Evolutionary conservation across 2,888 invertebrate genomes (phyloP).

Genomic region (Maniola hyperantus): DNA sequence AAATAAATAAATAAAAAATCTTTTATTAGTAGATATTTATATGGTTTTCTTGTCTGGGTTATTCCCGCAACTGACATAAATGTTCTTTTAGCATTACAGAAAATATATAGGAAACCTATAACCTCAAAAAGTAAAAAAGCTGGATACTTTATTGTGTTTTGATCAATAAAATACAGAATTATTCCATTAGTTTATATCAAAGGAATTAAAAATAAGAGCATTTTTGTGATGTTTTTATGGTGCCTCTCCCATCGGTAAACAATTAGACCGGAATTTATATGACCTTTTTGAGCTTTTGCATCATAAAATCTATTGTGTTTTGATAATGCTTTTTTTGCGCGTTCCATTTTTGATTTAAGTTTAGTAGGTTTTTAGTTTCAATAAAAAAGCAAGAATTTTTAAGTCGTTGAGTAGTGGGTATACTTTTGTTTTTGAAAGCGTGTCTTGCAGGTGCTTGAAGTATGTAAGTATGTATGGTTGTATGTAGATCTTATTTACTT

Average conservation of each 20-base stretch:
- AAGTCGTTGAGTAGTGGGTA: background rate
- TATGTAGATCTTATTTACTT: too few relatives aligned
- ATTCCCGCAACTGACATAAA: constrained; percentile 34
- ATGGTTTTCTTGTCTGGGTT: constrained; percentile 46
- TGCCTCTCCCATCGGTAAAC: constrained; percentile 12
- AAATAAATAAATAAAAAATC: too few relatives aligned
- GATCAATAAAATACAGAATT: background rate
- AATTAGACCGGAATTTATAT: constrained; percentile 15
- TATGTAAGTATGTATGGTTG: too few relatives aligned
- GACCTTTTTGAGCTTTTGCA: constrained; percentile 3
- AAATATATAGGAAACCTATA: constrained; percentile 20
- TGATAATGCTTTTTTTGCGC: constrained; percentile 4
- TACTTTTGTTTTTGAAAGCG: too few relatives aligned
- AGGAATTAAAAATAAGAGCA: background rate
- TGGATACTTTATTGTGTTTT: background rate
- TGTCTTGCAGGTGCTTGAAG: too few relatives aligned
- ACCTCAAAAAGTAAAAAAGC: constrained; percentile 21
- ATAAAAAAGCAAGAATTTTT: background rate
- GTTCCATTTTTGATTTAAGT: background rate
- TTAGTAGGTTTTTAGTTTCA: background rate
- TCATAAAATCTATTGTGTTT: background rate
- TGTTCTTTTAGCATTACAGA: constrained; percentile 10
- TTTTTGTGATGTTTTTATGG: constrained; percentile 1
- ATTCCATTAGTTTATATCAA: constrained; percentile 7
- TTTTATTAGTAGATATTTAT: too few relatives aligned